Evolutionary conservation across 2,888 invertebrate species (phyloP).

Genomic region (Drosophila testacea): DNA sequence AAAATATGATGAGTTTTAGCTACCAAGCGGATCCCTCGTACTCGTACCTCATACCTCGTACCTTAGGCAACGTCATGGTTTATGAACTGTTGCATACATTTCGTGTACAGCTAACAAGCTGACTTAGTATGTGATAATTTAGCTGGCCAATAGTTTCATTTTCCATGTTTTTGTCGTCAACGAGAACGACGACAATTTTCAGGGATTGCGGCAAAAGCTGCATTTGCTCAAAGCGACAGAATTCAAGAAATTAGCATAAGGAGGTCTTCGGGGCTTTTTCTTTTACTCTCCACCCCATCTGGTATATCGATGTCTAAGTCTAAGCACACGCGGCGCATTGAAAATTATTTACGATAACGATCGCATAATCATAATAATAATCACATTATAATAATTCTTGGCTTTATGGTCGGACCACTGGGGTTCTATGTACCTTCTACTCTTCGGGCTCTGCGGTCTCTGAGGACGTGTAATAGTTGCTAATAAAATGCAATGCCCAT

Average conservation of each 20-base stretch:
- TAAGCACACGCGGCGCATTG: slow-evolving; percentile 74
- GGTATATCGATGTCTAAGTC: slow-evolving; percentile 56
- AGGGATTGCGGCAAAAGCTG: slow-evolving; percentile 53
- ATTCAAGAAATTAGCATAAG: slow-evolving; percentile 64
- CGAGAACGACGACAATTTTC: slow-evolving; percentile 26
- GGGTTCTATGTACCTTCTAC: slow-evolving; percentile 12
- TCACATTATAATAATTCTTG: slow-evolving; percentile 82
- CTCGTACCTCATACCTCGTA: slow-evolving; percentile 6
- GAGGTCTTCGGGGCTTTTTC: slow-evolving; percentile 35
- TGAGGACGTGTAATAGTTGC: slow-evolving; percentile 75
- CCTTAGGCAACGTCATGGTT: slow-evolving; percentile 51
- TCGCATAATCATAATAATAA: slow-evolving; percentile 82
- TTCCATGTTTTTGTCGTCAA: slow-evolving; percentile 71
- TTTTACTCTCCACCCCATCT: not conserved
- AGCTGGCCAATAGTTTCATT: slow-evolving; percentile 70
- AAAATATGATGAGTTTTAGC: slow-evolving; percentile 69
- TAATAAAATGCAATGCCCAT: slow-evolving; percentile 81
- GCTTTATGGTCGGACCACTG: slow-evolving; percentile 66
- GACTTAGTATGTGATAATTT: slow-evolving; percentile 81
- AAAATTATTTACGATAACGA: slow-evolving; percentile 82
- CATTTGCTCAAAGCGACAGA: slow-evolving; percentile 50
- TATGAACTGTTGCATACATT: slow-evolving; percentile 79
- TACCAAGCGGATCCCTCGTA: not conserved
- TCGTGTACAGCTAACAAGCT: slow-evolving; percentile 66
- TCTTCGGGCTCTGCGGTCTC: slow-evolving; percentile 31